These are phyloP conservation scores for Crypturellus tataupa DNA, from an alignment of 2,797 vertebrate species.

Conservation along the genomic window DNA sequence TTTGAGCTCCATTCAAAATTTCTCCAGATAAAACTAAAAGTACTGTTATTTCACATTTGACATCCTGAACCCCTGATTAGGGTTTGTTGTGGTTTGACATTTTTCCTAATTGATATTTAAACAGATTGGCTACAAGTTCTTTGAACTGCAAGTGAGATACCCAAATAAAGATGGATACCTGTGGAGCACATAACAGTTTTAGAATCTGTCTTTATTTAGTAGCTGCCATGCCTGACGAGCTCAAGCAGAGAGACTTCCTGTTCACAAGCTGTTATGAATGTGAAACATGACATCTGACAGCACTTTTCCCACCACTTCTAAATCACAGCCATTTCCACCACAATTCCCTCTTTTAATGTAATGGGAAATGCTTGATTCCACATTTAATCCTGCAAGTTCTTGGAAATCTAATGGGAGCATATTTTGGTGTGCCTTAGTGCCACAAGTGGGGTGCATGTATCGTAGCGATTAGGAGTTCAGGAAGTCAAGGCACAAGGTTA, in stretches of 20 bases:
- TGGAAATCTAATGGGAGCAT: neutral
- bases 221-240: slow-evolving; percentile 40
- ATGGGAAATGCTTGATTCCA: slow-evolving; percentile 59
- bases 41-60: neutral
- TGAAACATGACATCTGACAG: slow-evolving; percentile 80
- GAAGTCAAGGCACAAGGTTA: neutral
- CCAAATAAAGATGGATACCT: slow-evolving; percentile 65
- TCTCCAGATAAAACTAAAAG: neutral
- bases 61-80: neutral
- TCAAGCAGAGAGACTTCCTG: slow-evolving; percentile 82
- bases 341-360: slow-evolving; percentile 68
- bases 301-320: slow-evolving; percentile 62
- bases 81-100: neutral
- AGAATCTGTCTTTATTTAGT: slow-evolving; percentile 61
- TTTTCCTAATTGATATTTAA: slow-evolving; percentile 42
- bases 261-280: slow-evolving; percentile 77
- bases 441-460: neutral
- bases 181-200: slow-evolving; percentile 48
- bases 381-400: neutral
- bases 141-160: slow-evolving; percentile 58
- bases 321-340: slow-evolving; percentile 68
- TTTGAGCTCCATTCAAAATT: neutral
- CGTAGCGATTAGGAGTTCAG: neutral
- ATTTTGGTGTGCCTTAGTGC: neutral
- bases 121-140: slow-evolving; percentile 46